Percentiles rank a stretch among this genome's conserved stretches.
Conservation (phyloP, 2,888 invertebrate species). For the Rotaria magnacalcarata region DNA sequence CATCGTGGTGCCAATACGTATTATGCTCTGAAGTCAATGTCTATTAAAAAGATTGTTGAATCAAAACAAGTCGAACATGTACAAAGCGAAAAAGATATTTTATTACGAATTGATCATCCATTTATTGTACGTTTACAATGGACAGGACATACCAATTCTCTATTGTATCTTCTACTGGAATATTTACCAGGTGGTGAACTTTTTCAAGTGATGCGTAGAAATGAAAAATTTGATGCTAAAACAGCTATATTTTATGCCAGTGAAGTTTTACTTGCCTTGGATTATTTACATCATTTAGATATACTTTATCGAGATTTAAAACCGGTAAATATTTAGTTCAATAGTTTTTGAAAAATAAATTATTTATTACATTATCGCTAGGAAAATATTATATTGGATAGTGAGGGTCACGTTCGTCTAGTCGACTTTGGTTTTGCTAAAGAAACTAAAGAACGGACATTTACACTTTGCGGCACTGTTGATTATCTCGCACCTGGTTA, state of each 20-base stretch:
- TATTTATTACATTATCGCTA: not conserved
- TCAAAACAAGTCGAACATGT: conserved; percentile 85
- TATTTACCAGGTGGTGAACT: conserved; percentile 90
- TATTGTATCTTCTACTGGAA: conserved; percentile 92
- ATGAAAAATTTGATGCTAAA: conserved; percentile 73
- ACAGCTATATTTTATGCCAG: conserved; percentile 85
- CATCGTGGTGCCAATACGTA: not conserved
- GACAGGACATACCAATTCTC: conserved; percentile 81
- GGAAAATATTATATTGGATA: conserved; percentile 45
- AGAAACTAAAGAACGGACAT: conserved; percentile 43
- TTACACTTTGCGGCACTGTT: conserved; percentile 43
- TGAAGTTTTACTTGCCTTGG: conserved; percentile 86
- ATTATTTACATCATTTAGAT: conserved; percentile 75
- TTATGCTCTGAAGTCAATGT: conserved; percentile 81
- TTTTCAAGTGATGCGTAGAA: conserved; percentile 86
- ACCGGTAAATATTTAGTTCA: conserved; percentile 75
- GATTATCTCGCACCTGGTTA: conserved; percentile 45
- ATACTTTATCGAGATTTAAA: conserved; percentile 56
- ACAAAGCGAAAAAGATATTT: conserved; percentile 83
- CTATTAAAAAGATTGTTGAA: conserved; percentile 81
- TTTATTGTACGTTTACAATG: conserved; percentile 76
- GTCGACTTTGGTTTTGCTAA: conserved; percentile 46
- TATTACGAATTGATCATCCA: conserved; percentile 73
- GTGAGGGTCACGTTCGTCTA: conserved; percentile 41
- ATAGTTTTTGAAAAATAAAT: conserved; percentile 54